Evolutionary conservation across 2,797 vertebrate genomes (phyloP).

Genomic region (Sus cebifrons): DNA sequence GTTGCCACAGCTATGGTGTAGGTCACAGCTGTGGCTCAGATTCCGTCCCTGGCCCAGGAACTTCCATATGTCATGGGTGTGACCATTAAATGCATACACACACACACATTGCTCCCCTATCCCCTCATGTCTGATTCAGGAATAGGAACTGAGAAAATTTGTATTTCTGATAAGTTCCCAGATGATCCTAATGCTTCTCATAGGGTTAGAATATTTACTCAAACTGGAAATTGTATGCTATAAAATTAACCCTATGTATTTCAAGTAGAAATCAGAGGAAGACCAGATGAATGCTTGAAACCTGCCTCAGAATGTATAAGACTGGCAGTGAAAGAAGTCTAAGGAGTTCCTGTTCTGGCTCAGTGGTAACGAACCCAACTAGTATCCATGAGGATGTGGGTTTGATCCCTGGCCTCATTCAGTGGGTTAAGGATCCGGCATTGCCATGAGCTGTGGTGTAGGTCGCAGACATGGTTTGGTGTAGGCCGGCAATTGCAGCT

Average conservation of each 20-base stretch:
- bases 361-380: too few relatives aligned
- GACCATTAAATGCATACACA: too few relatives aligned
- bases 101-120: background rate
- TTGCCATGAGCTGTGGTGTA: too few relatives aligned
- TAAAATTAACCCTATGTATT: background rate
- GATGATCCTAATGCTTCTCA: background rate
- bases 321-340: background rate
- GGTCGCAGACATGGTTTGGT: too few relatives aligned
- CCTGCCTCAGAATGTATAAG: background rate
- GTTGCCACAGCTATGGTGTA: too few relatives aligned
- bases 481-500: too few relatives aligned
- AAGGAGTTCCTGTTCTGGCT: background rate
- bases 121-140: background rate
- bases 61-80: too few relatives aligned
- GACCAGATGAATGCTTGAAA: background rate
- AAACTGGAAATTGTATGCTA: background rate
- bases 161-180: background rate
- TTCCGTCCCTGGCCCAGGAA: too few relatives aligned
- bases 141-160: background rate
- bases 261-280: background rate
- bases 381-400: too few relatives aligned
- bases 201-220: slow-evolving; percentile 47
- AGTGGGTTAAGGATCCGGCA: too few relatives aligned
- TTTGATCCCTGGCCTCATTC: too few relatives aligned
- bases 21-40: too few relatives aligned